A percentile compares a stretch with the other conserved stretches of the same genome.
These are phyloP conservation scores for Gila orcuttii DNA, from an alignment of 2,113 vertebrate species.

Conservation along the genomic window DNA sequence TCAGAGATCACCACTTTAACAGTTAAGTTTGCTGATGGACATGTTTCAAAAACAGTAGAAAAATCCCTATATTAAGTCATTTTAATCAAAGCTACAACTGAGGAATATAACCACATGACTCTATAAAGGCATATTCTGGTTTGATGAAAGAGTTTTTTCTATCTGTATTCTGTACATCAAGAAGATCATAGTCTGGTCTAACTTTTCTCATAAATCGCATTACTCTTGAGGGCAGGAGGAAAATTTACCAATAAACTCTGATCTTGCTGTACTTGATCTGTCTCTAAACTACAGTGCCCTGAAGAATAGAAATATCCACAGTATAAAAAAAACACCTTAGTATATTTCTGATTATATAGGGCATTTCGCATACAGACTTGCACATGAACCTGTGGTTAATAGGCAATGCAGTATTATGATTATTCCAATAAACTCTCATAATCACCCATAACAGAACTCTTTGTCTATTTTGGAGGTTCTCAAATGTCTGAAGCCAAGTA, in stretches of 20 bases:
- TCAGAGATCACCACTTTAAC: background rate
- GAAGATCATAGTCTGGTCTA: background rate
- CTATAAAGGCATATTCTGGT: background rate
- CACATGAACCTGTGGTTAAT: background rate
- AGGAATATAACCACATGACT: background rate
- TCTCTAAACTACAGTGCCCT: conserved; percentile 14
- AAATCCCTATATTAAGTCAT: background rate
- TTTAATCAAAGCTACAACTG: conserved; percentile 1
- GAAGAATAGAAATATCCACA: conserved; percentile 7
- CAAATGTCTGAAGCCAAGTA: background rate
- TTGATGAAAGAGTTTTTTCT: background rate
- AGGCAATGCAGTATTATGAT: background rate
- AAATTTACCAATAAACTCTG: background rate
- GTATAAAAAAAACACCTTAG: background rate
- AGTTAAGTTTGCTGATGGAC: background rate
- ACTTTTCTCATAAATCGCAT: background rate
- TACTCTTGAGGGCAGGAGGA: background rate
- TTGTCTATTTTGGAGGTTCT: background rate
- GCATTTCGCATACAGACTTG: background rate
- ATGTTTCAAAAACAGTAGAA: conserved; percentile 7
- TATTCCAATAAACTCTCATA: background rate
- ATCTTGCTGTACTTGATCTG: conserved; percentile 18
- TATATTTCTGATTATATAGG: background rate
- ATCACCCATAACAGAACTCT: background rate
- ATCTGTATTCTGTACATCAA: background rate